These are phyloP conservation scores for Amblyraja radiata DNA, from an alignment of 2,797 vertebrate genomes.

Conservation along the genomic window DNA sequence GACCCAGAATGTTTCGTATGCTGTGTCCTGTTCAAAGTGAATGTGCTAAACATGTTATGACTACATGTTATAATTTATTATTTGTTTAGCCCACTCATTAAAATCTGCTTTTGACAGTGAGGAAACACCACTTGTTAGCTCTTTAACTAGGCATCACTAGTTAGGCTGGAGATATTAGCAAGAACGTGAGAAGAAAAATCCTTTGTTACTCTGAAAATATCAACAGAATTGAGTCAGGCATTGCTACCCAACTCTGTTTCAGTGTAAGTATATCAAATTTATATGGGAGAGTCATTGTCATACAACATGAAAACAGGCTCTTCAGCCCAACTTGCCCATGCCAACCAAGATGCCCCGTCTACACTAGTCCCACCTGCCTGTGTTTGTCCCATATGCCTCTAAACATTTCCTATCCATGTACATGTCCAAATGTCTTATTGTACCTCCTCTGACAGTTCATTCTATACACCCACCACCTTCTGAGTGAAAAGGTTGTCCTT, in stretches of 20 bases:
- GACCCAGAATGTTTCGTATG: background rate
- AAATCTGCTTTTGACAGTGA: background rate
- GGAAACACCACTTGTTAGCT: background rate
- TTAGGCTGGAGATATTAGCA: conserved; percentile 1
- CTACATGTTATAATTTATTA: conserved; percentile 34
- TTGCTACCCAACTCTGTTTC: background rate
- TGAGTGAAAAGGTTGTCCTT: no score
- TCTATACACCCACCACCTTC: no score
- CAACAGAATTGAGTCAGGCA: background rate
- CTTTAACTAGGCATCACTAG: background rate
- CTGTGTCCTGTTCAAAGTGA: conserved; percentile 18
- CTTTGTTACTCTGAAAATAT: background rate
- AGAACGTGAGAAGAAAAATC: background rate
- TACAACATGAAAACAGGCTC: no score
- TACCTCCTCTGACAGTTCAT: no score
- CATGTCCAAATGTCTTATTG: no score
- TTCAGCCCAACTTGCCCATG: no score
- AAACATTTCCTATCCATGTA: no score
- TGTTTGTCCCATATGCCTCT: no score
- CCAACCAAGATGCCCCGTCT: no score
- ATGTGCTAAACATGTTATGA: conserved; percentile 34
- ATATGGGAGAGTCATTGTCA: no score
- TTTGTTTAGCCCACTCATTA: conserved; percentile 26
- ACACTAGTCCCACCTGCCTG: no score
- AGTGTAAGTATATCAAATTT: background rate